These are phyloP conservation scores for Chrysochloris asiatica DNA, from an alignment of 2,113 vertebrate species.

Conservation along the genomic window DNA sequence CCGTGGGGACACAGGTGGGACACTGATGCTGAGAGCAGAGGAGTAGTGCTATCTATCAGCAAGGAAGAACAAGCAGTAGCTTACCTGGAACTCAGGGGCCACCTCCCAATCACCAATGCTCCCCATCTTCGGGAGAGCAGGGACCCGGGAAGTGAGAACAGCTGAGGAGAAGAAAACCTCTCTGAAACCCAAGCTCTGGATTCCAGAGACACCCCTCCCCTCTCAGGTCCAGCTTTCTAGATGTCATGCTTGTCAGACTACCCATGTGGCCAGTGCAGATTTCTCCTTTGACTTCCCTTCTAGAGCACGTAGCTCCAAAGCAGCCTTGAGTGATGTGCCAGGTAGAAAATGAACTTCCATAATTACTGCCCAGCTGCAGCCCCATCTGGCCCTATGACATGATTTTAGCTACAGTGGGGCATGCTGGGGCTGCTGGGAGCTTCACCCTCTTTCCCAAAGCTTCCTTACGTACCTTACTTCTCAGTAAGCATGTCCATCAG, in stretches of 20 bases:
- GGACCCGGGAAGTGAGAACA: constrained; percentile 47
- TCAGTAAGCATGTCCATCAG: not conserved
- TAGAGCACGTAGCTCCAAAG: not conserved
- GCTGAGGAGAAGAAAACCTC: constrained; percentile 49
- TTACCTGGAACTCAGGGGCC: constrained; percentile 66
- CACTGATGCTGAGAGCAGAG: not conserved
- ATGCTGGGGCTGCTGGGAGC: accelerated
- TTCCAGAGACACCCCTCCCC: not conserved
- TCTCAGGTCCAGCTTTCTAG: not conserved
- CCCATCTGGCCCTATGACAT: not conserved
- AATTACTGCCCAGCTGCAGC: not conserved
- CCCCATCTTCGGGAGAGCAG: constrained; percentile 62
- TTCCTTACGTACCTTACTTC: not conserved
- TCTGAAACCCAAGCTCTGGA: constrained; percentile 6
- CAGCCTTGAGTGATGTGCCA: not conserved
- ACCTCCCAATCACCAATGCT: constrained; percentile 64
- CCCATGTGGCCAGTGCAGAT: accelerated
- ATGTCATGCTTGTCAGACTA: not conserved
- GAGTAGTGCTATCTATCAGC: not conserved
- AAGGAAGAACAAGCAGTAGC: not conserved
- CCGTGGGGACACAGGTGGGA: not conserved
- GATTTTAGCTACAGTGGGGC: not conserved
- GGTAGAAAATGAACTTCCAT: not conserved
- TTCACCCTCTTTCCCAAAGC: not conserved
- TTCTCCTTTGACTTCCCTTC: not conserved